Evolutionary conservation across 2,888 invertebrate genomes (phyloP).

Genomic region (Protophormia terraenovae): DNA sequence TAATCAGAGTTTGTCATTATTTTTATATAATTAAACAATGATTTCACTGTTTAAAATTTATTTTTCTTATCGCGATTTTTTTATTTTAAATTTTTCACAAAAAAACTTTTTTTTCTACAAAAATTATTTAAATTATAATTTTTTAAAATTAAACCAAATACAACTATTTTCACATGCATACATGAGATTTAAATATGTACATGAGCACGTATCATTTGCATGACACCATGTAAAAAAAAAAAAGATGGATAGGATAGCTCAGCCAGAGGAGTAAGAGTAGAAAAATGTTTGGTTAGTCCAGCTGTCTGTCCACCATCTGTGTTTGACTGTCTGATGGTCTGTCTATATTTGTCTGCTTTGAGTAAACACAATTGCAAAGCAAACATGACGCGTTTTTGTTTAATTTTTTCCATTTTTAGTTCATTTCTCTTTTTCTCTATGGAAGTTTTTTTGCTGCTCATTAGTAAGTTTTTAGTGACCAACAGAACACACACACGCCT

Average conservation of each 20-base stretch:
- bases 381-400: slow-evolving; percentile 51
- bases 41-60: slow-evolving; percentile 15
- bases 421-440: neutral
- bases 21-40: slow-evolving; percentile 22
- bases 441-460: slow-evolving; percentile 20
- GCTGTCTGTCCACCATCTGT: slow-evolving; percentile 47
- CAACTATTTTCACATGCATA: neutral
- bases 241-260: too few relatives aligned
- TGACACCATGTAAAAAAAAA: slow-evolving; percentile 26
- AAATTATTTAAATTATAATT: slow-evolving; percentile 1
- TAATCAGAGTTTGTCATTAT: neutral
- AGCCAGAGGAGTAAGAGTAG: neutral
- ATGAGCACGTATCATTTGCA: slow-evolving; percentile 34
- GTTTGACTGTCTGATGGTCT: slow-evolving; percentile 51
- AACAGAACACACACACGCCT: slow-evolving; percentile 53
- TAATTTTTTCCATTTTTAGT: slow-evolving; percentile 4
- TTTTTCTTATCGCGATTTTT: neutral
- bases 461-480: slow-evolving; percentile 53
- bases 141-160: slow-evolving; percentile 16
- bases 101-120: neutral
- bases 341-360: slow-evolving; percentile 53
- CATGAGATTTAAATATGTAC: too few relatives aligned
- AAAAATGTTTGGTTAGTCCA: slow-evolving; percentile 33
- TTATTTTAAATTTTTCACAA: neutral
- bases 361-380: slow-evolving; percentile 32